Conservation (phyloP, 2,797 vertebrate genomes). For the Malurus splendens region DNA sequence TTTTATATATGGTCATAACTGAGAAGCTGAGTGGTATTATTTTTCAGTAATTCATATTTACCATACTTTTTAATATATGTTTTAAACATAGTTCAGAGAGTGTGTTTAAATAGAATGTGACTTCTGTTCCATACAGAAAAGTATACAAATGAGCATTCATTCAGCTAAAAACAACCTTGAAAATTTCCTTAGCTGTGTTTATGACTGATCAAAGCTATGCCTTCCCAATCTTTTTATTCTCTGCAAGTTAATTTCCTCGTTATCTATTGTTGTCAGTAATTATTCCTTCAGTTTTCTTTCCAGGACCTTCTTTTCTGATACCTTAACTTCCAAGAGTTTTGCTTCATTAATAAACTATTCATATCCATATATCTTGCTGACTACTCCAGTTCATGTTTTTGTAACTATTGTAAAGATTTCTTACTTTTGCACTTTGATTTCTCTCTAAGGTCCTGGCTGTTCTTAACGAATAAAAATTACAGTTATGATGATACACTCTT, state of each 20-base stretch:
- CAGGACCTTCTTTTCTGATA: neutral
- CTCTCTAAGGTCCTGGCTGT: neutral
- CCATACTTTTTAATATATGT: neutral
- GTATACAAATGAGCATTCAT: neutral
- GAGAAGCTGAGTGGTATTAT: neutral
- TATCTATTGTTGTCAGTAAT: neutral
- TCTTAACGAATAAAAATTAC: neutral
- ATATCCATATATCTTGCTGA: conserved; percentile 26
- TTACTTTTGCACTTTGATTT: conserved; percentile 19
- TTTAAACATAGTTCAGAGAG: neutral
- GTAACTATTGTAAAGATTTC: conserved; percentile 18
- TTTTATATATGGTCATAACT: neutral
- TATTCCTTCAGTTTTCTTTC: neutral
- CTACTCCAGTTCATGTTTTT: neutral
- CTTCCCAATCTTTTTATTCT: neutral
- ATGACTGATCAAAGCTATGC: neutral
- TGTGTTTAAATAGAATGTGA: neutral
- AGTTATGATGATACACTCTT: neutral
- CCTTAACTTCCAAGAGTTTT: neutral
- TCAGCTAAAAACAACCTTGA: neutral
- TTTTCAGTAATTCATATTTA: neutral
- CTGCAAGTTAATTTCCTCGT: neutral
- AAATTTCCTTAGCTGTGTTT: neutral
- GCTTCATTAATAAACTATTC: conserved; percentile 19
- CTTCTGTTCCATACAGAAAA: neutral